Evolutionary conservation across 2,113 vertebrate genomes (phyloP).

Genomic region (Prionailurus bengalensis): DNA sequence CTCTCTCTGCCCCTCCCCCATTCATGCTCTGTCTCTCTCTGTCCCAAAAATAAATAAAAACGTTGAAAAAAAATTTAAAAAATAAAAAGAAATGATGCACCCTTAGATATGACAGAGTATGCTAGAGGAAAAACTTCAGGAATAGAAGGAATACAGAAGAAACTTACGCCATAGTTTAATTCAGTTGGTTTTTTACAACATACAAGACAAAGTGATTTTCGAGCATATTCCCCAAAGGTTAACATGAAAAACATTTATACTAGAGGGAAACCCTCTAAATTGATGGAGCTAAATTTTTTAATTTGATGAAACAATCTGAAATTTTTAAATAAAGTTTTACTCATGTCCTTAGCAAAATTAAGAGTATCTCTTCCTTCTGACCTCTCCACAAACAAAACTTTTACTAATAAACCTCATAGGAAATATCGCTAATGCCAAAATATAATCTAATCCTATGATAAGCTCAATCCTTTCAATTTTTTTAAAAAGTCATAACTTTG

Average conservation of each 20-base stretch:
- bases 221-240: neutral
- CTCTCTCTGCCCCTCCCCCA: too few relatives aligned
- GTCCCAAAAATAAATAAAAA: too few relatives aligned
- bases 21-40: too few relatives aligned
- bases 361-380: neutral
- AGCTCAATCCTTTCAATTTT: neutral
- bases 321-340: neutral
- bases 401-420: neutral
- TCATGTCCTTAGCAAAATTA: too few relatives aligned
- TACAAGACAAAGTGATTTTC: neutral
- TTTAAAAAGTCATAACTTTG: neutral
- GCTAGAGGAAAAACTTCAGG: neutral
- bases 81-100: neutral
- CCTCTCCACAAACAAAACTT: neutral
- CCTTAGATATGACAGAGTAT: neutral
- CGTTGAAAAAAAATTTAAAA: too few relatives aligned
- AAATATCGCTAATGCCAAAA: neutral
- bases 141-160: neutral
- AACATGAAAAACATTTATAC: neutral
- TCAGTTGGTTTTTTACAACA: neutral
- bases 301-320: neutral
- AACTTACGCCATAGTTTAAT: neutral
- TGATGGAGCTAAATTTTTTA: neutral
- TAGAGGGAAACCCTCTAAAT: neutral
- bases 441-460: neutral